phyloP scores from a whole-genome alignment of 2,113 vertebrate species.

The Sander vitreus region DNA sequence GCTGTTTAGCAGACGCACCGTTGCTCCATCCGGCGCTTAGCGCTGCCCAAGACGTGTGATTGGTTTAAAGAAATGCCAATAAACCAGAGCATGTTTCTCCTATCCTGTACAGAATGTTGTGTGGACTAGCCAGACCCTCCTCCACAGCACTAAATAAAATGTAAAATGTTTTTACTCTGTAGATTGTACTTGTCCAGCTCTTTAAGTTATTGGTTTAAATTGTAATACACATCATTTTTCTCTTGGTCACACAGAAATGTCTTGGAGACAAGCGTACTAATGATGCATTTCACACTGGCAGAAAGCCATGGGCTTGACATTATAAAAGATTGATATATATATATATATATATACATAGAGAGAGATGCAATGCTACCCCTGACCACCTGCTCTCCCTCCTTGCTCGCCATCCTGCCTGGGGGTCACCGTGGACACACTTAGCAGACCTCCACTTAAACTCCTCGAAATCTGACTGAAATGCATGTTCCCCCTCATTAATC shows the following conservation, averaged over 20 bases:
- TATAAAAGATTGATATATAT: constrained; percentile 26
- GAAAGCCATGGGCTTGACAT: constrained; percentile 67
- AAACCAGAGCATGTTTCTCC: too few relatives aligned
- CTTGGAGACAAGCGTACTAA: constrained; percentile 35
- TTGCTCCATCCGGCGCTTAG: too few relatives aligned
- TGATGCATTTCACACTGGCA: constrained; percentile 59
- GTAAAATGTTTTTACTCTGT: background rate
- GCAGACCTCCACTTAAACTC: constrained; percentile 44
- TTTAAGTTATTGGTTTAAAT: constrained; percentile 7
- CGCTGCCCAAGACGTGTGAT: too few relatives aligned
- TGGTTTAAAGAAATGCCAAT: too few relatives aligned
- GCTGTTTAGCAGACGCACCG: too few relatives aligned
- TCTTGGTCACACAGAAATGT: constrained; percentile 27
- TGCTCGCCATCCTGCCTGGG: constrained; percentile 26
- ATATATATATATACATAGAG: background rate
- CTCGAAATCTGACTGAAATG: constrained; percentile 42
- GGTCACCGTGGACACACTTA: constrained; percentile 55
- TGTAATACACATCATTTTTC: constrained; percentile 20
- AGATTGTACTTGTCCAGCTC: background rate
- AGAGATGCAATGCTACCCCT: background rate
- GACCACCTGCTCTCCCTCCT: constrained; percentile 64
- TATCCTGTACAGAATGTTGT: too few relatives aligned
- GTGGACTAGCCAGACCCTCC: too few relatives aligned
- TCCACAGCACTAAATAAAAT: too few relatives aligned
- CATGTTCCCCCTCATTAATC: constrained; percentile 49